These are phyloP conservation scores for Julus scandinavius DNA, from an alignment of 2,888 invertebrate genomes.

Conservation along the genomic window DNA sequence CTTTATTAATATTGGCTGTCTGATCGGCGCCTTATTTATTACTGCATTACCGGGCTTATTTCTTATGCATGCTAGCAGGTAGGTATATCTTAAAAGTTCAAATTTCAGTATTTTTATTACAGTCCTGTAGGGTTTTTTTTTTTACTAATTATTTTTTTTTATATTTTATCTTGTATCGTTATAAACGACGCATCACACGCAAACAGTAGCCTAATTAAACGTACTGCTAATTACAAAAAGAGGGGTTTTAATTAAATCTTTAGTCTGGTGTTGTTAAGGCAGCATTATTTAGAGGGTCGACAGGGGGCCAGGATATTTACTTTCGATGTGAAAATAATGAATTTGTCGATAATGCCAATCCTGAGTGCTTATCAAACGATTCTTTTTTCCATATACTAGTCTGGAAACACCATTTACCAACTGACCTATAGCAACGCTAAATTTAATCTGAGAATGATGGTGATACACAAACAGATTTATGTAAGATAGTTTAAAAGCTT, in stretches of 20 bases:
- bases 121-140: neutral
- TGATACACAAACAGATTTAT: no score
- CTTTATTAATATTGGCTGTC: conserved; percentile 35
- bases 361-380: neutral
- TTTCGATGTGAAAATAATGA: neutral
- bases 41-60: neutral
- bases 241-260: conserved; percentile 34
- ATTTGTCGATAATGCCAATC: conserved; percentile 34
- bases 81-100: neutral
- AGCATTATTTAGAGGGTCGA: conserved; percentile 19
- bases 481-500: no score
- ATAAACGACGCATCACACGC: neutral
- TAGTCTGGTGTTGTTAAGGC: neutral
- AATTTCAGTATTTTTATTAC: conserved; percentile 30
- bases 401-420: neutral
- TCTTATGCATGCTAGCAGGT: conserved; percentile 4
- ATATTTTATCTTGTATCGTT: neutral
- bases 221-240: conserved; percentile 22
- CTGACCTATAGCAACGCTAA: neutral
- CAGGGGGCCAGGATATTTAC: neutral
- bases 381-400: neutral
- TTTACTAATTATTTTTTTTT: neutral
- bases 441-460: neutral
- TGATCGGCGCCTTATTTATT: conserved; percentile 29
- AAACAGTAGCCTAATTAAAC: conserved; percentile 34